Evolutionary conservation across 2,113 vertebrate species (phyloP).

Genomic region (Bubalus kerabau): DNA sequence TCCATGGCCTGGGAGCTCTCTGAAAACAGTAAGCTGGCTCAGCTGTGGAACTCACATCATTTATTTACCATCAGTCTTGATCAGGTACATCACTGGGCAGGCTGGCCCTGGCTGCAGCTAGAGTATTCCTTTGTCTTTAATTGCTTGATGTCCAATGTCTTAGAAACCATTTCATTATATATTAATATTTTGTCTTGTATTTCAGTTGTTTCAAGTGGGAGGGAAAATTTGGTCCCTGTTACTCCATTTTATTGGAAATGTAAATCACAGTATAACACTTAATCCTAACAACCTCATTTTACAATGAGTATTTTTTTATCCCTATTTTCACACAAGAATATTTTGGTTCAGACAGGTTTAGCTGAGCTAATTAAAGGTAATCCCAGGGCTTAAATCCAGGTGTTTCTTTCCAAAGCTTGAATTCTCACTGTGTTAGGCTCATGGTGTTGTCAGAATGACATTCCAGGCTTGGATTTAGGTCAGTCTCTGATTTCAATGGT

Average conservation of each 20-base stretch:
- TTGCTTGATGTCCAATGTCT: neutral
- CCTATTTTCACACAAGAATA: neutral
- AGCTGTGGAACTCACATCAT: neutral
- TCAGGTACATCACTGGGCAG: neutral
- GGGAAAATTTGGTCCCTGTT: neutral
- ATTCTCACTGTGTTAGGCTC: neutral
- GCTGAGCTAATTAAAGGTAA: neutral
- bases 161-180: neutral
- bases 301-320: neutral
- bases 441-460: neutral
- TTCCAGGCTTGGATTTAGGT: neutral
- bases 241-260: neutral
- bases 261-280: neutral
- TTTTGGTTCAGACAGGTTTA: neutral
- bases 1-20: neutral
- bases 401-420: neutral
- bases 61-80: neutral
- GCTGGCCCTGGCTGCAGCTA: neutral
- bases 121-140: neutral
- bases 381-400: neutral
- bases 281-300: neutral
- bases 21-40: neutral
- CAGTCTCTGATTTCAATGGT: neutral
- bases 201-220: neutral
- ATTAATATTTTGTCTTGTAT: neutral